Base-by-base conservation (phyloP, 2,113 vertebrate genomes). In the Axis porcinus region DNA sequence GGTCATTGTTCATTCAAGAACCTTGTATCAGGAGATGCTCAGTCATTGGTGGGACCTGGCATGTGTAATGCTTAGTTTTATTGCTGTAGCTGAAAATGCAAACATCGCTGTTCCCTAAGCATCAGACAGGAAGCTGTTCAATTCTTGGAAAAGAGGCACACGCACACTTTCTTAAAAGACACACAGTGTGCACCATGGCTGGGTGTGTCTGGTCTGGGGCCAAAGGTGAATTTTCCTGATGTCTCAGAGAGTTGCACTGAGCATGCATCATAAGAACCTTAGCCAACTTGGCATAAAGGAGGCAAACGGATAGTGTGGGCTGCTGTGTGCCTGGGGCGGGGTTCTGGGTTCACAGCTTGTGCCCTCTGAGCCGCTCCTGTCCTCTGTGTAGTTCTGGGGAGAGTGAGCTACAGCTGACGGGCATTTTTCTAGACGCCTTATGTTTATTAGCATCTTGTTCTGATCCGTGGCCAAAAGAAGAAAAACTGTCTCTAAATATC, bases 221-320 rank as follows among this genome's bases (percentile, higher is more conserved):
- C 97, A 97, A 93, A 97, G 97, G 95, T 95, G 74, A 96, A 43
- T 94, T 97, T 96, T 76, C 89, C 95, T 91, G 33, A 86, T 89
- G 50, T 92, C 55, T 70, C 7, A 87, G 54, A 95, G 84, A 60
- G 16, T 88, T 85, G 50, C 15, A 28, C 0, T 52, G 47, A 92
- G 47, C n/a, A 28, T 55, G 36, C 0, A 0, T 54, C 81, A 2
- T 85, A 58, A 90, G 60, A 95, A 85, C 55, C 28, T 58, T 60
- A 54, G 86, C 74, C 76, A 89, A 7, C 50, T 95, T 97, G 83
- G 70, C 87, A 86, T 70, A 58, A 89, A 57, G 52, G 43, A 95
- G 17, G 78, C 86, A 94, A 58, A 28, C 0, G 5, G 85, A 93
- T 36, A 83, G 58, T 7, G 6, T 64, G 67, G 33, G 78, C 45